A percentile compares a stretch with the other conserved stretches of the same genome.
phyloP scores from a whole-genome alignment of 2,888 invertebrate species.

The Cristatella mucedo region DNA sequence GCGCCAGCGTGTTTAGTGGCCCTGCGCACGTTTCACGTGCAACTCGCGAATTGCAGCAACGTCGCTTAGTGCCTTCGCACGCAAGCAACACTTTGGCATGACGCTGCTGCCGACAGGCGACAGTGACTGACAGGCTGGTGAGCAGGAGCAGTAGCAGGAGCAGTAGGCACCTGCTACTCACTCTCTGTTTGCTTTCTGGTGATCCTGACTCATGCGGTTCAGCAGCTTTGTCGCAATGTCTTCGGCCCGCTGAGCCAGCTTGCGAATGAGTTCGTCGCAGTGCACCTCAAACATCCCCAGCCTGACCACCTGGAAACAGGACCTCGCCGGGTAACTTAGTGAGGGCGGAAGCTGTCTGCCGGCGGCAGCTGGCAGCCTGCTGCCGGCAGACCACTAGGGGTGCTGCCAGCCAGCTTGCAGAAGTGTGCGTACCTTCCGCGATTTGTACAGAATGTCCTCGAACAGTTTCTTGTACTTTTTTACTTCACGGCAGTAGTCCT shows the following conservation, averaged over 20 bases:
- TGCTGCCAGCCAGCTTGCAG: background rate
- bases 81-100: no score
- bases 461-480: conserved; percentile 40
- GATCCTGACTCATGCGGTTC: conserved; percentile 58
- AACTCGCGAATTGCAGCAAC: no score
- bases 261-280: conserved; percentile 57
- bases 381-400: background rate
- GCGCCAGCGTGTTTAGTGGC: no score
- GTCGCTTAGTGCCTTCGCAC: no score
- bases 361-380: no score
- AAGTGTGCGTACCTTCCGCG: conserved; percentile 23
- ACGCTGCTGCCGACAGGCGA: no score
- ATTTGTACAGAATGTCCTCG: conserved; percentile 41
- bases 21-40: no score
- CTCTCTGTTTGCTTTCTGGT: conserved; percentile 60
- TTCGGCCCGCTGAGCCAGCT: conserved; percentile 53
- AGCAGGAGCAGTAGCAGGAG: background rate
- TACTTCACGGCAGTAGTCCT: conserved; percentile 40
- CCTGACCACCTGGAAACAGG: conserved; percentile 46
- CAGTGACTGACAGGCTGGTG: background rate
- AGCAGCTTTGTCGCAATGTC: conserved; percentile 54
- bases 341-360: conserved; percentile 1
- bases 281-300: conserved; percentile 73
- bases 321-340: background rate
- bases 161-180: conserved; percentile 38